Evolutionary conservation across 2,797 vertebrate species (phyloP), one percentile per base, ranked within the genome.

Genomic region (Pangasius krempfi): DNA sequence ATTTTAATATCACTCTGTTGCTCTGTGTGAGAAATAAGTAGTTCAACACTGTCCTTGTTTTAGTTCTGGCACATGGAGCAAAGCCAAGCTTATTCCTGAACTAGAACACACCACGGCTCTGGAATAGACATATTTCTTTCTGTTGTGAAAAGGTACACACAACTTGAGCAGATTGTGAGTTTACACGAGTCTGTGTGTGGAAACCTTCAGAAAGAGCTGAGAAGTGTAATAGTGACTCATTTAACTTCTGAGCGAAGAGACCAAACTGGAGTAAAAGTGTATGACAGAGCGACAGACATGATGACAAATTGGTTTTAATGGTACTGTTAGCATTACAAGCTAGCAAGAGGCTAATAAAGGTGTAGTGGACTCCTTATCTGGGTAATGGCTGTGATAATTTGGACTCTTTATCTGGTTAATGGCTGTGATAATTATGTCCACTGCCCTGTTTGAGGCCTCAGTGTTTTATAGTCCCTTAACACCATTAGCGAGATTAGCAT

Each of bases 321-420:
- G 37, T 5, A 78, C 18, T 47, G 27, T 87, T 73, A 84, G 50
- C 64, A 66, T 87, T 84, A 58, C 79, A 89, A 40, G 78, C 47
- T 73, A 84, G 76, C 4, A 30, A 50, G 4, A 62, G n/a, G 58
- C 88, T 58, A 86, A 86, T 68, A 50, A 83, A 76, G 58, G 68
- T 76, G 20, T 44, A 81, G 75, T 64, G 80, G 70, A 89, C 79
- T 47, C 75, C 73, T 79, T 80, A 89, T 84, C 58, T 84, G 87
- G 66, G 44, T 86, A 95, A 94, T 95, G 95, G 92, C 90, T 91
- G 84, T 91, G 91, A 91, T 95, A 94, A 95, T 94, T 86, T 79
- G 73, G 70, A 86, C 56, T 58, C 81, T 85, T 76, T 85, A 88
- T 84, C 62, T 88, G 79, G 75, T 73, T 84, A 95, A 94, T 95